A percentile compares a stretch with the other conserved stretches of the same genome.
These are phyloP conservation scores for Microctonus aethiopoides DNA, from an alignment of 2,888 invertebrate genomes.

Conservation along the genomic window DNA sequence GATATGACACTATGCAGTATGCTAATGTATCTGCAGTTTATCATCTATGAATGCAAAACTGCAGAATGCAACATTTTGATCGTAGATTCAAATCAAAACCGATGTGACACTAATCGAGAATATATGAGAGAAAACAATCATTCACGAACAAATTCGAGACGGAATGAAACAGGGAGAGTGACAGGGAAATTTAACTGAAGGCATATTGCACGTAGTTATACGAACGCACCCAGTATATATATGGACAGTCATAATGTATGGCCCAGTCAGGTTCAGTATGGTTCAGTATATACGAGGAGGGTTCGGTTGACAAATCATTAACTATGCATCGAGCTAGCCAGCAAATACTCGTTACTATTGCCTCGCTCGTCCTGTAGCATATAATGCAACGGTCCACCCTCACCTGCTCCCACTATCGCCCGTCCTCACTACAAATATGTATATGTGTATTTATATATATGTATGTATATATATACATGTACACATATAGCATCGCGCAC, in stretches of 20 bases:
- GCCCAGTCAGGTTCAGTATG: slow-evolving; percentile 46
- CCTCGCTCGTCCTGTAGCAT: slow-evolving; percentile 33
- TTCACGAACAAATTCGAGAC: too few relatives aligned
- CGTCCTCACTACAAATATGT: slow-evolving; percentile 25
- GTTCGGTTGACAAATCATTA: slow-evolving; percentile 67
- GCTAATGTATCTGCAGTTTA: neutral
- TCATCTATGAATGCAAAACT: slow-evolving; percentile 34
- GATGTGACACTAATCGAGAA: slow-evolving; percentile 12
- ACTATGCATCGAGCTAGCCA: slow-evolving; percentile 67
- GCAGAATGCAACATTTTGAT: slow-evolving; percentile 52
- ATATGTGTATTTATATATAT: neutral
- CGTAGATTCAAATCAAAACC: slow-evolving; percentile 40
- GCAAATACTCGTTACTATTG: slow-evolving; percentile 66
- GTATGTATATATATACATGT: too few relatives aligned
- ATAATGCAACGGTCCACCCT: slow-evolving; percentile 26
- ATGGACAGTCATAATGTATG: slow-evolving; percentile 62
- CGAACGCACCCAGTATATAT: slow-evolving; percentile 50
- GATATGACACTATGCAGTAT: too few relatives aligned
- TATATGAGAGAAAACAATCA: neutral
- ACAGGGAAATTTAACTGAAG: slow-evolving; percentile 17
- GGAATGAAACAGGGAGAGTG: too few relatives aligned
- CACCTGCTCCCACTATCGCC: slow-evolving; percentile 24
- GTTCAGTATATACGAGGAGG: slow-evolving; percentile 39
- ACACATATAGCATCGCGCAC: too few relatives aligned
- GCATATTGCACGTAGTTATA: too few relatives aligned